Base-by-base conservation (phyloP, 1,140 invertebrate genomes). In the Myzus persicae region DNA sequence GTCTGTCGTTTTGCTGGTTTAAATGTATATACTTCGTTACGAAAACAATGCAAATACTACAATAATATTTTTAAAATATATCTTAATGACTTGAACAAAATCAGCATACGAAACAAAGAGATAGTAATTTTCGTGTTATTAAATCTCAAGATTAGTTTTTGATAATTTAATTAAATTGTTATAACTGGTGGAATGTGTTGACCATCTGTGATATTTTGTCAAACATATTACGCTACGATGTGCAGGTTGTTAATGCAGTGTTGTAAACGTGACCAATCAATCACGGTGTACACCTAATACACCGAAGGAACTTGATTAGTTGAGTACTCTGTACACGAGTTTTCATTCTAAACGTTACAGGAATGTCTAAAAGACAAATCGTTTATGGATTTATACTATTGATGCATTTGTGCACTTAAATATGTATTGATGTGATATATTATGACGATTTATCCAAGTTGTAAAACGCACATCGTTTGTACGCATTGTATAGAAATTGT, bases 241-340 rank as follows among this genome's bases (percentile, higher is more conserved):
- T n/a, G n/a, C n/a, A n/a, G 18, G 18, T 87, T 87, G 36, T 87
- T 46, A n/a, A 87, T 46, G 31, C 4, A 76, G 4, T n/a, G n/a
- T n/a, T 67, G 31, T 88, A 88, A 31, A 88, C 46, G n/a, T 38
- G 46, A 24, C 87, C 46, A 89, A 89, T 48, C 36, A 51, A 84
- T 84, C 82, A 9, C 24, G 8, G 7, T 42, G 9, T 26, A 26
- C 22, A 14, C 38, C 82, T 24, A 40, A 42, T 26, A 11, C 9
- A 40, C 82, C 38, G 24, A 40, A 26, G 2, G 82, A 84, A 84
- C 8, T 84, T 84, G 82, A 84, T 84, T 84, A 26, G 82, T 76
- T n/a, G 4, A 76, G 36, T 40, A 38, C 8, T 26, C 38, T 84
- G 38, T 42, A 31, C 82, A 11, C 7, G 82, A 11, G 82, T 40